Evolutionary conservation across 2,888 invertebrate species (phyloP).

Genomic region (Hypolimnas misippus): DNA sequence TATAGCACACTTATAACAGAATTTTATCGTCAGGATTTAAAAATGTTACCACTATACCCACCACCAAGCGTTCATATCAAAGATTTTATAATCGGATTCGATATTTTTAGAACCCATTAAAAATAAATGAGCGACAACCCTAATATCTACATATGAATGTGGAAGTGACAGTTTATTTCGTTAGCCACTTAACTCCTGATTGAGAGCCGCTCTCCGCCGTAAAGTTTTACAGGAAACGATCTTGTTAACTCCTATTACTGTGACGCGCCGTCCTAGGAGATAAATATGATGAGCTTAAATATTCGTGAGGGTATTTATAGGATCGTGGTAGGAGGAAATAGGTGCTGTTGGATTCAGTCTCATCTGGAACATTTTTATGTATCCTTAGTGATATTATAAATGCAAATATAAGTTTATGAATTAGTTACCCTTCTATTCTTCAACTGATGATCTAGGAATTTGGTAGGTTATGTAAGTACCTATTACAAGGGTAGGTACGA

Average conservation of each 20-base stretch:
- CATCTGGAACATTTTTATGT: neutral
- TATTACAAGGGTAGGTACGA: no score
- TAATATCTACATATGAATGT: slow-evolving; percentile 42
- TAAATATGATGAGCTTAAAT: slow-evolving; percentile 15
- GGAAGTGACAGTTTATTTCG: slow-evolving; percentile 67
- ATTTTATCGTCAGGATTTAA: no score
- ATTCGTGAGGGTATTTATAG: neutral
- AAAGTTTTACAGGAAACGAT: slow-evolving; percentile 45
- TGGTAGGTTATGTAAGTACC: no score
- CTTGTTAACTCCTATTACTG: slow-evolving; percentile 37
- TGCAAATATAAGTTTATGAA: neutral
- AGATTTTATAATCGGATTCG: neutral
- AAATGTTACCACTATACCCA: no score
- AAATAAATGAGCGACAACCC: slow-evolving; percentile 30
- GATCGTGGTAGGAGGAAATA: neutral
- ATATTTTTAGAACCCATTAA: slow-evolving; percentile 11
- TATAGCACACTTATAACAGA: no score
- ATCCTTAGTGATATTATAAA: no score
- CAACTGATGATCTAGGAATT: no score
- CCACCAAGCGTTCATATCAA: no score
- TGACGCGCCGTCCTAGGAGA: slow-evolving; percentile 27
- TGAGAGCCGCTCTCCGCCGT: slow-evolving; percentile 46
- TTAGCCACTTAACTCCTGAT: slow-evolving; percentile 59
- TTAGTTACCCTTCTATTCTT: no score
- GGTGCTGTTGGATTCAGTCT: neutral